Base-by-base conservation (phyloP, 1,140 invertebrate species). In the Drosophila ananassae region DNA sequence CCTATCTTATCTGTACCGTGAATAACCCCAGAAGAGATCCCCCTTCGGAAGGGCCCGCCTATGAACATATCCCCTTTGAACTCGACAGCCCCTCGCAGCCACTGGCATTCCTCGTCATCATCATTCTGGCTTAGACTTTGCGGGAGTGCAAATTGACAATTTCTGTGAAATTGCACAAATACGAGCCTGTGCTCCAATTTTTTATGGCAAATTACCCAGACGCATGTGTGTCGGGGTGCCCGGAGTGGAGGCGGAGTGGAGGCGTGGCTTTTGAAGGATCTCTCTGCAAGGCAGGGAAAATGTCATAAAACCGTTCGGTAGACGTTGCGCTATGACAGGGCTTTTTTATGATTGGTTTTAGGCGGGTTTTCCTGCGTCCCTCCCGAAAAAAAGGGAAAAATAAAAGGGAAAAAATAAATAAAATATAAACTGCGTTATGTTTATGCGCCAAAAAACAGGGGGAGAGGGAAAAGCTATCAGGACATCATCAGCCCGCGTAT, bases 391-490 rank as follows among this genome's bases (percentile, higher is more conserved):
- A 63, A 53, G 41, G 77, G 56, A 28, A 47, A 28, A 68, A 57
- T 47, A 73, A 62, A 51, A 59, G 71, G 54, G 51, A 50, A 61
- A 81, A 82, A 79, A 87, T 87, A 89, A 87, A 89, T 87, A 87
- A 87, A 89, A 87, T 89, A 87, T 87, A 87, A 89, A 89, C 83
- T 89, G 82, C 83, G 78, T 87, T 89, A 89, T 85, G 81, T 87
- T 85, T 87, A 85, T 85, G 82, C 82, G 81, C 22, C 57, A 85
- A 68, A 56, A 44, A 50, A 22, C 10, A 13, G 30, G 51, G n/a
- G 24, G 28, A 37, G n/a, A 17, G 24, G 25, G 8, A 87, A 73
- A 82, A 61, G 61, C 71, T 68, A 79, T 84, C 71, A 78, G 63
- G 74, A 78, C 68, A 67, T 69, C 79, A 82, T 82, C 81, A 72